Evolutionary conservation across 2,888 invertebrate genomes (phyloP), one percentile per base, ranked within the genome.

Genomic region (Entomobrya multifasciata): DNA sequence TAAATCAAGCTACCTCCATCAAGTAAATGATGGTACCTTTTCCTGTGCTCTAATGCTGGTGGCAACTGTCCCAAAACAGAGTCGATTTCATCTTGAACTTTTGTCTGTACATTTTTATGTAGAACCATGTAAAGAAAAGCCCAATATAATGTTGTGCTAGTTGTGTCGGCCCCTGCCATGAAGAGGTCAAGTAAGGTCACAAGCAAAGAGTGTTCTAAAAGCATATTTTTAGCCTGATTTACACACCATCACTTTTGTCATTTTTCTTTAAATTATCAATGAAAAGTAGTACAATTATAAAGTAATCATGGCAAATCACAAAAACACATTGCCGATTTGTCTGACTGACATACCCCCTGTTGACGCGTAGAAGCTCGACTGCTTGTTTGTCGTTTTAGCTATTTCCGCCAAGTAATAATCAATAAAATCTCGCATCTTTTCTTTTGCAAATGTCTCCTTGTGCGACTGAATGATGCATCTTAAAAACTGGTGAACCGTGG

Each of bases 21-120:
- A 36, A 36, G 4, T 36, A 36, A 36, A 36, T 4, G 36, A 88
- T 87, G 80, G 87, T 76, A 91, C 91, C 77, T 62, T 87, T 90
- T 90, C 22, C 89, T 82, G 57, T 91, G 82, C 20, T 89, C 86
- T 13, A 88, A 17, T 22, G 82, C 25, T 22, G 89, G 89, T 13
- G 79, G 83, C 3, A 90, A 88, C 3, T 89, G 79, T 6, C 92
- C 92, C 13, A 92, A 78, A 27, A 92, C 89, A 6, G 88, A 87
- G 72, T 92, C 92, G 25, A 92, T 91, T 86, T 92, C 92, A 6
- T 91, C 83, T 30, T 91, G 91, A 8, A 92, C 89, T 72, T 90
- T 91, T 17, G 52, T 41, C 81, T 92, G 92, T 0, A 92, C 90
- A 15, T 91, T 22, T 25, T 82, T 20, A 15, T 91, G 83, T 5